Conservation (phyloP, 2,888 invertebrate species). For the Nematopogon swammerdamellus region DNA sequence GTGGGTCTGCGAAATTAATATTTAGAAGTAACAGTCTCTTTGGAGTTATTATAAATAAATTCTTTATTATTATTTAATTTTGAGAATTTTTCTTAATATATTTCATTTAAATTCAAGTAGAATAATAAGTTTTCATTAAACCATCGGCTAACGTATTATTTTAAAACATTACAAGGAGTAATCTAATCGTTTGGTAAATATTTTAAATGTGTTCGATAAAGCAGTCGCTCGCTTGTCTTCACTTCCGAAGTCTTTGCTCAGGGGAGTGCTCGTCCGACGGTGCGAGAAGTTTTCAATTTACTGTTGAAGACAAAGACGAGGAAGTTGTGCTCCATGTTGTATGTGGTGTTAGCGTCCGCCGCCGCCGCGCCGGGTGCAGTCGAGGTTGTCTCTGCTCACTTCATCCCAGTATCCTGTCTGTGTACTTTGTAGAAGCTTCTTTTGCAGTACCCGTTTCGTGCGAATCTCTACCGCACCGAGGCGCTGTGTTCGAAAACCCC, state of each 20-base stretch:
- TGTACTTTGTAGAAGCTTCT: too few relatives aligned
- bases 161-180: conserved; percentile 54
- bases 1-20: too few relatives aligned
- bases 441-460: too few relatives aligned
- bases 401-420: too few relatives aligned
- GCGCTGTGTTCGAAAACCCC: too few relatives aligned
- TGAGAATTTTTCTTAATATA: too few relatives aligned
- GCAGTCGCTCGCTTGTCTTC: background rate
- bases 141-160: conserved; percentile 32
- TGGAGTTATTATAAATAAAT: too few relatives aligned
- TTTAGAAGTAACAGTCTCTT: too few relatives aligned
- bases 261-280: background rate
- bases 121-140: conserved; percentile 9
- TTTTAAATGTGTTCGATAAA: background rate
- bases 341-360: background rate
- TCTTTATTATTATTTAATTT: conserved; percentile 3
- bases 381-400: background rate
- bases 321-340: background rate
- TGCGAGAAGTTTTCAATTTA: background rate
- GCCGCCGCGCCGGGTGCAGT: background rate
- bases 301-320: background rate
- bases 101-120: conserved; percentile 18
- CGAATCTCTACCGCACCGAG: too few relatives aligned
- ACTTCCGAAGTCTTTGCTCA: background rate
- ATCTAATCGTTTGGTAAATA: conserved; percentile 20